These are phyloP conservation scores for Amphiprion ocellaris DNA, from an alignment of 2,113 vertebrate genomes.

Conservation along the genomic window DNA sequence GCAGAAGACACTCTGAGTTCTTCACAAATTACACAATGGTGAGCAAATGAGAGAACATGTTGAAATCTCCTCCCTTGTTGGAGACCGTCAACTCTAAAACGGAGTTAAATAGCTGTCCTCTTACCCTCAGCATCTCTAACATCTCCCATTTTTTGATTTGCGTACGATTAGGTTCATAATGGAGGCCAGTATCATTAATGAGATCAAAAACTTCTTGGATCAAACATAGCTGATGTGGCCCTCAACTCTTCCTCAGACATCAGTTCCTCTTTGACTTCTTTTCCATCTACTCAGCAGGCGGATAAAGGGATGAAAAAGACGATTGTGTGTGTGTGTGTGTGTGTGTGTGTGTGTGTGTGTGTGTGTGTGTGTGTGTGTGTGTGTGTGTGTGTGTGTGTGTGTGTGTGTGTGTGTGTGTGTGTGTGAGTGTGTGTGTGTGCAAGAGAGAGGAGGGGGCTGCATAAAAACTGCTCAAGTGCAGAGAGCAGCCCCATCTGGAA, in stretches of 20 bases:
- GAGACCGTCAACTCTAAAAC: conserved; percentile 46
- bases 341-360: background rate
- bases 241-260: conserved; percentile 73
- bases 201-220: conserved; percentile 72
- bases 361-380: background rate
- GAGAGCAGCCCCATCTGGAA: conserved; percentile 99
- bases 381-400: background rate
- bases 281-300: conserved; percentile 86
- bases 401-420: background rate
- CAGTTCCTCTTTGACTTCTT: conserved; percentile 49
- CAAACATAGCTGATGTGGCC: conserved; percentile 76
- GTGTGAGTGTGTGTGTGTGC: background rate
- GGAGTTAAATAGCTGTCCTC: conserved; percentile 47
- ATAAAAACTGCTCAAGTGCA: conserved; percentile 98
- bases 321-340: conserved; percentile 3
- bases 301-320: conserved; percentile 82
- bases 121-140: conserved; percentile 60
- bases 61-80: conserved; percentile 39
- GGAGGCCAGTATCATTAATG: conserved; percentile 72
- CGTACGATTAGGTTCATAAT: conserved; percentile 72
- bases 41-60: conserved; percentile 39
- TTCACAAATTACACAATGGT: conserved; percentile 18
- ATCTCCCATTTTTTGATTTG: conserved; percentile 65
- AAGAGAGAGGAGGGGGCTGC: conserved; percentile 74
- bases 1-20: conserved; percentile 19